Percentiles rank a stretch among this genome's conserved stretches.
These are phyloP conservation scores for Drosophila mimetica DNA, from an alignment of 2,888 invertebrate species.

Conservation along the genomic window DNA sequence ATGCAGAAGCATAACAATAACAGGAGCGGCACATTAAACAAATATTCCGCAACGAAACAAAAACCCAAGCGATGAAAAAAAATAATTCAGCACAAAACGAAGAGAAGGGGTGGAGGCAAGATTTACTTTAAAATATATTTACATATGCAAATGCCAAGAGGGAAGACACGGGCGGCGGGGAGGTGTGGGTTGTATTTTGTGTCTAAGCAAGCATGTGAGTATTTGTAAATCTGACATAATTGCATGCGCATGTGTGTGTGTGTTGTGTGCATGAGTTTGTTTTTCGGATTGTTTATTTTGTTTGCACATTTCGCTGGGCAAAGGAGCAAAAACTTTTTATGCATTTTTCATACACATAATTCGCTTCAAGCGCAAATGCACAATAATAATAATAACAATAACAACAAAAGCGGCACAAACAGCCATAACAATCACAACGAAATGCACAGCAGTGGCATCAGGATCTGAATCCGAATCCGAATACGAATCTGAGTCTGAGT, in stretches of 20 bases:
- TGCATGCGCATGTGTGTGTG: constrained; percentile 25
- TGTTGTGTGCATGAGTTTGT: constrained; percentile 34
- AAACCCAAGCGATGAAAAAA: constrained; percentile 18
- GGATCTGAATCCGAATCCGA: not conserved
- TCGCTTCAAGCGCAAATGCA: constrained; percentile 75
- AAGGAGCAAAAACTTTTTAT: constrained; percentile 65
- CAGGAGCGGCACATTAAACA: constrained; percentile 43
- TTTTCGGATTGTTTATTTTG: constrained; percentile 57
- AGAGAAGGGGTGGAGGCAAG: constrained; percentile 2
- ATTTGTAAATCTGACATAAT: constrained; percentile 58
- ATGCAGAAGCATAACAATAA: constrained; percentile 40
- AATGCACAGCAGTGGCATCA: constrained; percentile 38
- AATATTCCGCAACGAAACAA: constrained; percentile 28
- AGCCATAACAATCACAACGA: constrained; percentile 61
- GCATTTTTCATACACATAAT: constrained; percentile 66
- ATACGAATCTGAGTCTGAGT: not conserved
- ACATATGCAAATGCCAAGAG: constrained; percentile 45
- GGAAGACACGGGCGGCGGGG: not conserved
- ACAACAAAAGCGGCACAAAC: constrained; percentile 47
- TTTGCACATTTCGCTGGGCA: constrained; percentile 62
- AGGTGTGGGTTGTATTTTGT: constrained; percentile 4
- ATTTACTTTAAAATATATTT: constrained; percentile 46
- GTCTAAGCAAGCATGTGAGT: constrained; percentile 46
- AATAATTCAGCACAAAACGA: constrained; percentile 24
- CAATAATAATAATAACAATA: constrained; percentile 58